phyloP scores from a whole-genome alignment of 2,113 vertebrate species.

The Spea multiplicata region DNA sequence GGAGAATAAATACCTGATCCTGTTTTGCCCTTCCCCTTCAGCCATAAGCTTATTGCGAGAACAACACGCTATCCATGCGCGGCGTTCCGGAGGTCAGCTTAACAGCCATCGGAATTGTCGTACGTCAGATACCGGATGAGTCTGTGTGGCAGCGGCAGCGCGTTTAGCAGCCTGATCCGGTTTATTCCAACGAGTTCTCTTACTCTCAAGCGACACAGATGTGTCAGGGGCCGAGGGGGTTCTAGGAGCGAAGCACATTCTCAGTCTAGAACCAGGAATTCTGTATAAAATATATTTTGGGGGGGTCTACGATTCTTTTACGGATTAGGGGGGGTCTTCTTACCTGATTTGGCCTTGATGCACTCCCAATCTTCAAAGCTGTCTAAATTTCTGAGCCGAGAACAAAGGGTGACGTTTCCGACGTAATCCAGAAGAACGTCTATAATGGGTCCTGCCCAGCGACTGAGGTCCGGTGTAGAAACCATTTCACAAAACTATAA shows the following conservation, averaged over 20 bases:
- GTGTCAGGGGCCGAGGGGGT: slow-evolving; percentile 80
- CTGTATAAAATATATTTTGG: no score
- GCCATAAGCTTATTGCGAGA: neutral
- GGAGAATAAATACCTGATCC: no score
- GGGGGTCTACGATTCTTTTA: neutral
- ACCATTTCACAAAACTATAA: slow-evolving; percentile 97
- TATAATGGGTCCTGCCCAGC: slow-evolving; percentile 82
- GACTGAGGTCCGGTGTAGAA: slow-evolving; percentile 72
- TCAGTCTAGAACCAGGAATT: no score
- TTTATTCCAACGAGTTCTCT: slow-evolving; percentile 74
- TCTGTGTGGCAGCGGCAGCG: slow-evolving; percentile 80
- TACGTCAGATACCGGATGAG: slow-evolving; percentile 80
- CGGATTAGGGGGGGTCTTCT: no score
- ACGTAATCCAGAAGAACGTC: slow-evolving; percentile 92
- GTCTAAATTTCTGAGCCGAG: slow-evolving; percentile 79
- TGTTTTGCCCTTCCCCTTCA: no score
- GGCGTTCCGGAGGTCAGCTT: slow-evolving; percentile 16
- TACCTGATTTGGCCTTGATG: slow-evolving; percentile 87
- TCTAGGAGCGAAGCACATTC: slow-evolving; percentile 62
- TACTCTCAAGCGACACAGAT: slow-evolving; percentile 84
- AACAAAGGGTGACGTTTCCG: slow-evolving; percentile 83
- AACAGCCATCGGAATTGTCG: slow-evolving; percentile 52
- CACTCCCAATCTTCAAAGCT: slow-evolving; percentile 81
- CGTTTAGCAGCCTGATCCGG: slow-evolving; percentile 73
- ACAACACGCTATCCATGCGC: slow-evolving; percentile 27